Conservation (phyloP, 2,113 vertebrate genomes). For the Crotalus tigris region DNA sequence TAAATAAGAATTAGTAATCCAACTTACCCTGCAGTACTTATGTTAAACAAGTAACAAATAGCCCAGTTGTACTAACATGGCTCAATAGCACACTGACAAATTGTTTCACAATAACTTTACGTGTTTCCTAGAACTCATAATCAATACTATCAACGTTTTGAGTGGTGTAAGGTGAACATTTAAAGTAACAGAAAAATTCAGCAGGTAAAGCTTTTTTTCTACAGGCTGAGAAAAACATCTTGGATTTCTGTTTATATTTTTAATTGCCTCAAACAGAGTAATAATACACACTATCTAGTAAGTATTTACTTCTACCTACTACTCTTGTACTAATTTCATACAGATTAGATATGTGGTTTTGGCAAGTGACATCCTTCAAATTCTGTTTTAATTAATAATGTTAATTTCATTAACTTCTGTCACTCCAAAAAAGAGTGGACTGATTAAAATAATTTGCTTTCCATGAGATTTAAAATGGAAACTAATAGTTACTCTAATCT, state of each 20-base stretch:
- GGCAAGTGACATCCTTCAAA: neutral
- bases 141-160: neutral
- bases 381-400: neutral
- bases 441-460: slow-evolving; percentile 48
- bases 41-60: neutral
- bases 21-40: neutral
- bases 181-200: neutral
- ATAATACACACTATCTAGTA: neutral
- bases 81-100: neutral
- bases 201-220: neutral
- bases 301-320: neutral
- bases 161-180: neutral
- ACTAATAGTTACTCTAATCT: slow-evolving; percentile 39
- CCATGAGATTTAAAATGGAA: slow-evolving; percentile 2
- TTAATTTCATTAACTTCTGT: slow-evolving; percentile 27
- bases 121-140: neutral
- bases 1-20: neutral
- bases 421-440: slow-evolving; percentile 47
- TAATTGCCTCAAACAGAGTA: neutral
- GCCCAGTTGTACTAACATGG: neutral
- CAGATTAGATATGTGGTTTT: neutral
- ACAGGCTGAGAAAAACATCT: neutral
- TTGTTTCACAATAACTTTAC: neutral
- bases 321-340: neutral
- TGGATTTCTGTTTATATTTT: neutral